phyloP scores from a whole-genome alignment of 2,888 invertebrate genomes.

The Tiliacea aurago region DNA sequence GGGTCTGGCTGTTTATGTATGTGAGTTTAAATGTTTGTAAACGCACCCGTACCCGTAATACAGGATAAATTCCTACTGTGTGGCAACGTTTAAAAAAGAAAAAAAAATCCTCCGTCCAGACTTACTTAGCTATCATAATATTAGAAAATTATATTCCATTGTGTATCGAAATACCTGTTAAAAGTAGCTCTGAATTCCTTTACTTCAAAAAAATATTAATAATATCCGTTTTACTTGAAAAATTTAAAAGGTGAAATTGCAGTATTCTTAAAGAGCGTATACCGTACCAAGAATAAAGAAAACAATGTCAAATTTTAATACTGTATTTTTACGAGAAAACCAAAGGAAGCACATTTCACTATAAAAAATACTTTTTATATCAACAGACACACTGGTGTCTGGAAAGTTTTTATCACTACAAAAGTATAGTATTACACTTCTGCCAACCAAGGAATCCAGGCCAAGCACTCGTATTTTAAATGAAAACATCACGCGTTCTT shows the following conservation, averaged over 20 bases:
- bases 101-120: too few species aligned
- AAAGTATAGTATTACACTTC: constrained; percentile 28
- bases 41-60: too few species aligned
- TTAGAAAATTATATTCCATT: background rate
- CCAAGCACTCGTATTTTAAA: constrained; percentile 48
- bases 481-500: constrained; percentile 50
- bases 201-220: background rate
- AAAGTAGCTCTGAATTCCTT: background rate
- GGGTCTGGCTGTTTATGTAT: too few species aligned
- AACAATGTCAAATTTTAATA: constrained; percentile 1
- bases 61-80: too few species aligned
- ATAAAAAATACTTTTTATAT: constrained; percentile 23
- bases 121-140: background rate
- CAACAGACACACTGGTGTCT: constrained; percentile 31
- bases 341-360: constrained; percentile 17
- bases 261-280: background rate
- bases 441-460: constrained; percentile 38
- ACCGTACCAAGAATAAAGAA: background rate
- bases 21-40: too few species aligned
- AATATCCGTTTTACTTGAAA: background rate
- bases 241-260: background rate
- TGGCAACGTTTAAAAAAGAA: too few species aligned
- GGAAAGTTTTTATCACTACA: constrained; percentile 47
- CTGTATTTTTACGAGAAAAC: constrained; percentile 35
- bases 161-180: background rate